phyloP scores from a whole-genome alignment of 2,113 vertebrate species.

The Zeus faber region DNA sequence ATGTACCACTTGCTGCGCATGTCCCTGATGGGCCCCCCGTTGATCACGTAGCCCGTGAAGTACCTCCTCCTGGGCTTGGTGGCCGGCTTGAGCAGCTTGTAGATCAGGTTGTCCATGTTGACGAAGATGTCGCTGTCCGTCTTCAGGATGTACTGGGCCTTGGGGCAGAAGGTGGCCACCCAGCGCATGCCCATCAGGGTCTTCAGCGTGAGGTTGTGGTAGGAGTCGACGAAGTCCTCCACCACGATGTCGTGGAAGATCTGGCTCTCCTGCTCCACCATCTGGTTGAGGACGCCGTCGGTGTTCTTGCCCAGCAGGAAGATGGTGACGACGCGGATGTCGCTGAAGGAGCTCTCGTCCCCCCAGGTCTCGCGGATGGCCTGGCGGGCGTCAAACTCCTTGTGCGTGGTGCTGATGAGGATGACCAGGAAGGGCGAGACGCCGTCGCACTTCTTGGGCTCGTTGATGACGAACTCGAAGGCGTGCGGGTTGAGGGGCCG shows the following conservation, averaged over 20 bases:
- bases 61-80: slow-evolving; percentile 94
- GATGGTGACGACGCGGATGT: slow-evolving; percentile 87
- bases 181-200: slow-evolving; percentile 98
- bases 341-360: slow-evolving; percentile 90
- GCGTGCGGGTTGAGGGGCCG: slow-evolving; percentile 93
- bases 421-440: slow-evolving; percentile 89
- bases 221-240: slow-evolving; percentile 96
- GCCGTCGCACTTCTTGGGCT: slow-evolving; percentile 92
- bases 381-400: slow-evolving; percentile 96
- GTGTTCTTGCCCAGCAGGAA: slow-evolving; percentile 93
- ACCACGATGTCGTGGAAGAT: slow-evolving; percentile 98
- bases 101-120: slow-evolving; percentile 99
- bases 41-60: slow-evolving; percentile 97
- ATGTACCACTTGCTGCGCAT: slow-evolving; percentile 99
- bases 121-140: slow-evolving; percentile 99
- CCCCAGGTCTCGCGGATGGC: slow-evolving; percentile 98
- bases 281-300: slow-evolving; percentile 90
- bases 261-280: slow-evolving; percentile 98
- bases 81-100: slow-evolving; percentile 93
- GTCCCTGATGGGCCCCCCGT: slow-evolving; percentile 94
- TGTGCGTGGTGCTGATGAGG: slow-evolving; percentile 96
- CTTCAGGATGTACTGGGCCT: slow-evolving; percentile 98
- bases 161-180: slow-evolving; percentile 94
- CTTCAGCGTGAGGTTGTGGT: slow-evolving; percentile 97
- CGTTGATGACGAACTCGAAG: slow-evolving; percentile 94